phyloP scores from a whole-genome alignment of 2,797 vertebrate species.

The Diplodus sargus region DNA sequence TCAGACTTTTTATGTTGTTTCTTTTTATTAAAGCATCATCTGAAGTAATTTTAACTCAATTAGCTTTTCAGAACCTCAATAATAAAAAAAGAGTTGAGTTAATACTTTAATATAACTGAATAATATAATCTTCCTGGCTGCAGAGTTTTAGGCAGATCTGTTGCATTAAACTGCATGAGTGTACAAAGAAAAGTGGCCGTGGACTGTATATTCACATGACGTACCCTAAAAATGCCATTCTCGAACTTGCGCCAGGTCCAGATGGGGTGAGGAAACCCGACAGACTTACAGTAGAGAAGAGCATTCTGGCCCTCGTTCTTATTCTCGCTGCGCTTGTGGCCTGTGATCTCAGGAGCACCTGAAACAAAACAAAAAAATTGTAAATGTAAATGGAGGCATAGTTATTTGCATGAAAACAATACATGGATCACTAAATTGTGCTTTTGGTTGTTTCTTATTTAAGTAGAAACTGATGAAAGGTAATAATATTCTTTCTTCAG shows the following conservation, averaged over 20 bases:
- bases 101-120: not conserved
- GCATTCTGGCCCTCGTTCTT: slow-evolving; percentile 95
- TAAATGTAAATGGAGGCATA: not conserved
- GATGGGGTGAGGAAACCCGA: slow-evolving; percentile 92
- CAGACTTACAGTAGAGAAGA: slow-evolving; percentile 94
- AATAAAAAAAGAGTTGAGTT: not conserved
- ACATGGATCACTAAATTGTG: not conserved
- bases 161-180: not conserved
- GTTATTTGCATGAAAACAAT: not conserved
- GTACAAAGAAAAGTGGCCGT: not conserved
- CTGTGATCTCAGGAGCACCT: slow-evolving; percentile 93
- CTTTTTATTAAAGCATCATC: not conserved
- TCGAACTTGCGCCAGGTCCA: slow-evolving; percentile 95
- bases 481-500: no score
- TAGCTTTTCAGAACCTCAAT: not conserved
- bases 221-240: slow-evolving; percentile 85
- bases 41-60: not conserved
- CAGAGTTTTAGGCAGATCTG: not conserved
- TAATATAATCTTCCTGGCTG: not conserved
- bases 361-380: slow-evolving; percentile 37
- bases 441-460: not conserved
- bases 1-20: not conserved
- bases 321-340: slow-evolving; percentile 98
- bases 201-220: slow-evolving; percentile 36
- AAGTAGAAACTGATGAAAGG: not conserved